Base-by-base conservation (phyloP, 2,113 vertebrate species). In the Cephalopholis sonnerati region DNA sequence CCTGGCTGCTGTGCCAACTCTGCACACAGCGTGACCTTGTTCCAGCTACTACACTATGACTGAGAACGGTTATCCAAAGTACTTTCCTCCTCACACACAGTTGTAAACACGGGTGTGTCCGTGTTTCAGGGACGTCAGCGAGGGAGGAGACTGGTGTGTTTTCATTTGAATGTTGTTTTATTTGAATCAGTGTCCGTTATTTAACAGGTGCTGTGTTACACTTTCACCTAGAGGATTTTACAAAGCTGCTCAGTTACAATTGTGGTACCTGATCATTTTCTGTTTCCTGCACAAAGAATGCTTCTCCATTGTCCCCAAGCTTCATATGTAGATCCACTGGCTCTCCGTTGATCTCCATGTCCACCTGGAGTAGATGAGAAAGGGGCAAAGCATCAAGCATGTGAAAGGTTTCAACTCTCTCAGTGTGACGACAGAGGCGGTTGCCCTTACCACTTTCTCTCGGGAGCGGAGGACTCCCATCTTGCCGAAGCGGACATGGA, bases 401-500 rank as follows among this genome's bases (percentile, higher is more conserved):
- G 32, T 62, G 8, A 67, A 58, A 25, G 25, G 27, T 16, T 10
- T 39, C 15, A 15, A 8, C 44, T 61, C n/a, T 41, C 32, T 76
- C 7, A 44, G 55, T 29, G 24, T 27, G 22, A 29, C 39, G 16
- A 3, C 8, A 48, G 24, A 68, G 54, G 16, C 1, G 5, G 18
- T 15, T 16, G n/a, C 5, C 16, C 91, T 89, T 66, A 96, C 95
- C 97, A 99, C 96, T 97, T 99, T 99, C 95, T 99, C 98, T 1
- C 96, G 95, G 25, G 98, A 99, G 44, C 97, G 96, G 0, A 99
- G 95, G 27, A 99, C 98, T 0, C 98, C 98, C 97, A 99, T 97
- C 75, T 99, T 99, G 69, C 98, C 98, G 0, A 99, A 99, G 89
- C 98, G 98, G 0, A 99, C 98, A 0, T 99, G 98, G 93, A 99